These are phyloP conservation scores for Lypha dubia DNA, from an alignment of 2,888 invertebrate genomes.

Conservation along the genomic window DNA sequence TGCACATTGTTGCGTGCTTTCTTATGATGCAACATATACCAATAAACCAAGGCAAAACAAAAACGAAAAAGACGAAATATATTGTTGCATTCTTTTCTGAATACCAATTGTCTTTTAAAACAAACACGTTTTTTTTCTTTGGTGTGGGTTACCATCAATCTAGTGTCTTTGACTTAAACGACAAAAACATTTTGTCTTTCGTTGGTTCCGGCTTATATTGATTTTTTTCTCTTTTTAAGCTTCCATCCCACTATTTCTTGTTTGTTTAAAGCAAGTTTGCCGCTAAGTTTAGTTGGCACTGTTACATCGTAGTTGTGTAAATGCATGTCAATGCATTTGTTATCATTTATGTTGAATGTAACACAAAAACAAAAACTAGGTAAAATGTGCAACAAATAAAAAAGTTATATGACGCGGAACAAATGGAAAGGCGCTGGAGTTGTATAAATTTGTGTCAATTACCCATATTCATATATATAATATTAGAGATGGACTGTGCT, in stretches of 20 bases:
- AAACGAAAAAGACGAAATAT: no score
- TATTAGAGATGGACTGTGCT: neutral
- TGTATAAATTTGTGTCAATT: conserved; percentile 7
- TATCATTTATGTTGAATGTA: conserved; percentile 41
- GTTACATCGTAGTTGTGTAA: neutral
- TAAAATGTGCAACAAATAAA: conserved; percentile 41
- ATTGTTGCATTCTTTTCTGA: no score
- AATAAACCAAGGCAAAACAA: no score
- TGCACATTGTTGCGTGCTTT: no score
- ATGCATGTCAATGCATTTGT: conserved; percentile 52
- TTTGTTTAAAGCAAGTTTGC: conserved; percentile 41
- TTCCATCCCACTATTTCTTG: conserved; percentile 20
- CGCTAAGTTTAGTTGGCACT: conserved; percentile 8
- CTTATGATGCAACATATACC: no score
- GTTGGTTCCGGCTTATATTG: no score
- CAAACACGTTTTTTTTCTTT: no score
- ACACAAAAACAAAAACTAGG: conserved; percentile 66
- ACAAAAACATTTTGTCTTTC: no score
- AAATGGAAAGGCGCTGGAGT: conserved; percentile 5
- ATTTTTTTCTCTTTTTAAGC: neutral
- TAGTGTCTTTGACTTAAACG: no score
- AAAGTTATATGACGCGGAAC: conserved; percentile 32
- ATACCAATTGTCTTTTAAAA: no score
- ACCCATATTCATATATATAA: conserved; percentile 7
- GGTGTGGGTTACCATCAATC: no score